Conservation (phyloP, 2,888 invertebrate genomes). For the Dexiosoma caninum region DNA sequence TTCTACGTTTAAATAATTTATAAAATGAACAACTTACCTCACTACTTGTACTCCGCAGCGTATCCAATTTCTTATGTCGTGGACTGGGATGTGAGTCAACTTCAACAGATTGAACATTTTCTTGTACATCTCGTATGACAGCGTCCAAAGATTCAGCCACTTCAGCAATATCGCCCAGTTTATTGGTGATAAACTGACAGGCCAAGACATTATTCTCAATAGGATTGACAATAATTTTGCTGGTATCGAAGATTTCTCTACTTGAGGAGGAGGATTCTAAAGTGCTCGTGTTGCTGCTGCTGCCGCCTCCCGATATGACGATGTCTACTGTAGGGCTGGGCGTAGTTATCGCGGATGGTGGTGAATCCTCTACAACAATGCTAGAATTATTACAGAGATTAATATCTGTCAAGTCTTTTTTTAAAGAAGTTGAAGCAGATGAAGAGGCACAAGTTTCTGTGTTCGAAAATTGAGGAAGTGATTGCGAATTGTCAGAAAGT, state of each 20-base stretch:
- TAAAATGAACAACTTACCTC: constrained; percentile 67
- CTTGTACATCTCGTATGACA: constrained; percentile 79
- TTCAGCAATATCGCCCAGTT: constrained; percentile 82
- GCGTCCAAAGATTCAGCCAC: constrained; percentile 84
- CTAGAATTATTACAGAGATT: constrained; percentile 68
- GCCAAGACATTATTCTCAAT: constrained; percentile 81
- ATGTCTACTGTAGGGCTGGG: constrained; percentile 65
- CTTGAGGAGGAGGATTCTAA: constrained; percentile 32
- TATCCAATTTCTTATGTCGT: constrained; percentile 71
- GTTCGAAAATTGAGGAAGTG: constrained; percentile 7
- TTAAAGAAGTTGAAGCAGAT: not conserved
- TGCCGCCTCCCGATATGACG: constrained; percentile 68
- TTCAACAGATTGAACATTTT: constrained; percentile 66
- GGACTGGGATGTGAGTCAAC: constrained; percentile 66
- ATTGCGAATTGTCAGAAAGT: constrained; percentile 6
- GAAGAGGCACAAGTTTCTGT: constrained; percentile 30
- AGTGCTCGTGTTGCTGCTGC: constrained; percentile 61
- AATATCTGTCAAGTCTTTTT: constrained; percentile 24
- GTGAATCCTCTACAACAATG: constrained; percentile 71
- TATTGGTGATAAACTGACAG: constrained; percentile 83
- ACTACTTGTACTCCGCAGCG: constrained; percentile 66
- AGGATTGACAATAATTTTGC: constrained; percentile 70
- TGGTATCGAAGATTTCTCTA: constrained; percentile 46
- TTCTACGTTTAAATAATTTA: not conserved
- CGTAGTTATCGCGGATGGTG: constrained; percentile 67